Evolutionary conservation across 2,113 vertebrate genomes (phyloP), one percentile per base, ranked within the genome.

Genomic region (Anarrhichthys ocellatus): DNA sequence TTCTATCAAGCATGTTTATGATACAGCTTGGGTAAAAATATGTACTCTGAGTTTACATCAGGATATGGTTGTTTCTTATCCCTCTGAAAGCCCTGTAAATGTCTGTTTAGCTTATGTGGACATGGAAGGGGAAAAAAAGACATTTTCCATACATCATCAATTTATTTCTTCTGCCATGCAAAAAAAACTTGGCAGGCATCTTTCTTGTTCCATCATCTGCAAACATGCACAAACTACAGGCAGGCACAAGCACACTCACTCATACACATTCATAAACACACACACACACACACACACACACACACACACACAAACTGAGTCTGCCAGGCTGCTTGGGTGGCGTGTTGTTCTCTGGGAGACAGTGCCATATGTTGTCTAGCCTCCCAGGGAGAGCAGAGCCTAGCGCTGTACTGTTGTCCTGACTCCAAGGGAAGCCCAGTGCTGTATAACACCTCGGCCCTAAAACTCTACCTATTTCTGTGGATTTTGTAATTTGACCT

Each of bases 361-460:
- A 34, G 78, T 88, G 85, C 94, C 95, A 96, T 95, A 96, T 96
- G 95, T 89, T 95, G 94, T 96, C 95, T 96, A 88, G 93, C 80
- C 92, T 94, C 89, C 68, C 82, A 91, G 89, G 75, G 89, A 93
- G 85, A 71, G 40, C 72, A 86, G 70, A 81, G 84, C 70, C 78
- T 84, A 80, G 85, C 52, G 38, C 85, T 88, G 70, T n/a, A 65
- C 81, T 75, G 82, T 87, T 84, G 80, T 85, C 80, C 70, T 59
- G 61, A 81, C 82, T 76, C 74, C 44, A n/a, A 84, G 62, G 67
- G 29, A 87, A 82, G 74, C 85, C 87, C 73, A 68, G 63, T 44
- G 75, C 73, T 76, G 34, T n/a, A 64, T 46, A 76, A 52, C 52
- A 54, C 62, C 44, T 76, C 65, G 32, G 40, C 40, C 50, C 22